A percentile compares a stretch with the other conserved stretches of the same genome.
Evolutionary conservation across 2,888 invertebrate species (phyloP).

Genomic region (Scaptomyza polygonia): DNA sequence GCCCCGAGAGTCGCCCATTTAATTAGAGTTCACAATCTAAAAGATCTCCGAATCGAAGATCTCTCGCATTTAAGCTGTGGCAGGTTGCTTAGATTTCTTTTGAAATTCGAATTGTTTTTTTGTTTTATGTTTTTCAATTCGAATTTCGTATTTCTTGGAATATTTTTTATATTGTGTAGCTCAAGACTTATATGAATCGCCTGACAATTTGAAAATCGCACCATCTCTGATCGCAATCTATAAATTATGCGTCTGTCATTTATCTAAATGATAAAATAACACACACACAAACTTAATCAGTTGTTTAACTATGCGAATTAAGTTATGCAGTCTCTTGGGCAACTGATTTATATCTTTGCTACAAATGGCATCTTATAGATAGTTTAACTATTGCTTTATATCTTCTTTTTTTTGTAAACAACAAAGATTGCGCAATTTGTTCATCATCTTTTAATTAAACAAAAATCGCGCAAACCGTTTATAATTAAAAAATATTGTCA

Average conservation of each 20-base stretch:
- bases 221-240: slow-evolving; percentile 34
- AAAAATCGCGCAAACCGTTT: slow-evolving; percentile 42
- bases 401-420: neutral
- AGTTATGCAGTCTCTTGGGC: neutral
- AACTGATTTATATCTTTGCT: neutral
- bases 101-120: slow-evolving; percentile 48
- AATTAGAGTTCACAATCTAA: slow-evolving; percentile 51
- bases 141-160: slow-evolving; percentile 59
- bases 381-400: slow-evolving; percentile 22
- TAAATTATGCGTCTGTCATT: slow-evolving; percentile 47
- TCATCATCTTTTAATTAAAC: slow-evolving; percentile 59
- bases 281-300: too few species aligned
- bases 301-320: neutral
- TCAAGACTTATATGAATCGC: slow-evolving; percentile 41
- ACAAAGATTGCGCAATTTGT: neutral
- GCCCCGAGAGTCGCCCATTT: slow-evolving; percentile 58
- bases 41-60: slow-evolving; percentile 15
- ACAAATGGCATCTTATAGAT: neutral
- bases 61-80: slow-evolving; percentile 23
- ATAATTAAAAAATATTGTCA: slow-evolving; percentile 72
- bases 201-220: slow-evolving; percentile 41
- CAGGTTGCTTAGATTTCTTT: slow-evolving; percentile 63
- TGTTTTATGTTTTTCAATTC: slow-evolving; percentile 42
- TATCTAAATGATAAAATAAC: slow-evolving; percentile 15
- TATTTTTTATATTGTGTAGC: slow-evolving; percentile 24